Percentiles rank a stretch among this genome's conserved stretches.
Conservation (phyloP, 2,888 invertebrate species). For the Hanleya hanleyi region DNA sequence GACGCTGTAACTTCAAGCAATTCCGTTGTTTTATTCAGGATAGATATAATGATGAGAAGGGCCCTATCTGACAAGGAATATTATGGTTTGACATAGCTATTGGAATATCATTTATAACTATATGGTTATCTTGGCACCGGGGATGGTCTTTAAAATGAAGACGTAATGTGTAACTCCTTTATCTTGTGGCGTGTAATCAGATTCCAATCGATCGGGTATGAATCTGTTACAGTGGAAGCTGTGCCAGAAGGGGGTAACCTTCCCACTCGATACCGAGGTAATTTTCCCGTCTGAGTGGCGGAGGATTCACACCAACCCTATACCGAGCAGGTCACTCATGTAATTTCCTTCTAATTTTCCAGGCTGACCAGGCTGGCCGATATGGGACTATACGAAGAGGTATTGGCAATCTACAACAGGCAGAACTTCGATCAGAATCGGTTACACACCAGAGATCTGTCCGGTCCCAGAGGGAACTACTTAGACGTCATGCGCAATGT, state of each 20-base stretch:
- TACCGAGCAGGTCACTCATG: background rate
- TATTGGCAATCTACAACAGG: background rate
- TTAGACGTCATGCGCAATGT: background rate
- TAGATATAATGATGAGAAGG: too few species aligned
- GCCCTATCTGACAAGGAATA: too few species aligned
- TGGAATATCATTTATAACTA: too few species aligned
- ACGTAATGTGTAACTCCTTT: background rate
- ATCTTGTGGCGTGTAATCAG: background rate
- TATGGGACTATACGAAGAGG: conserved; percentile 1
- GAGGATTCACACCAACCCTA: background rate
- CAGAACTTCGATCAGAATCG: background rate
- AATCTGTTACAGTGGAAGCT: background rate
- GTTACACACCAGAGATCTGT: background rate
- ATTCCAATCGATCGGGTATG: background rate
- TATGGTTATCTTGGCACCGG: too few species aligned
- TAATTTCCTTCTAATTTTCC: conserved; percentile 9
- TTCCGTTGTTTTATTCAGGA: too few species aligned
- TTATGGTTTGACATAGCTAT: too few species aligned
- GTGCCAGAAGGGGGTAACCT: background rate
- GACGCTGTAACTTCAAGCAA: too few species aligned
- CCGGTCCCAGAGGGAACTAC: background rate
- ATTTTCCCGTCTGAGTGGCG: background rate
- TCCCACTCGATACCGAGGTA: background rate
- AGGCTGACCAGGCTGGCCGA: conserved; percentile 6
- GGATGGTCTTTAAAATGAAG: too few species aligned